These are phyloP conservation scores for Chorisops tibialis DNA, from an alignment of 2,888 invertebrate species.

Conservation along the genomic window DNA sequence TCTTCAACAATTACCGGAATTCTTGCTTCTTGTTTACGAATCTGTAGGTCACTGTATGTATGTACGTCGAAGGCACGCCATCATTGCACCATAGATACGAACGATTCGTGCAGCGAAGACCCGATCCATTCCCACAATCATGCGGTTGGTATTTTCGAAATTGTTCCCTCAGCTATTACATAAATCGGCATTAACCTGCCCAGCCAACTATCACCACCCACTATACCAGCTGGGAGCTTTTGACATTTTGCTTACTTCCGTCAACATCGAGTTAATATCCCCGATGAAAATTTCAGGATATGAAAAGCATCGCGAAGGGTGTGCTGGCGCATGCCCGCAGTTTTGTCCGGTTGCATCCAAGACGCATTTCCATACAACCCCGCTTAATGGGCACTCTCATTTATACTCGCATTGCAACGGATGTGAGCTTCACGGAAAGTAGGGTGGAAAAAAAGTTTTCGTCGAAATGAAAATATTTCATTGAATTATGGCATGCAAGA, in stretches of 20 bases:
- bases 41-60: too few species aligned
- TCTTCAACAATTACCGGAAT: too few species aligned
- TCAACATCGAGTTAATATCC: constrained; percentile 14
- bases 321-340: constrained; percentile 18
- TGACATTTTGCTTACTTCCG: constrained; percentile 14
- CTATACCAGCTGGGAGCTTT: constrained; percentile 21
- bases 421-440: not conserved
- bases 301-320: constrained; percentile 4
- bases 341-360: constrained; percentile 7
- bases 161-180: not conserved
- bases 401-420: not conserved
- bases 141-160: constrained; percentile 18
- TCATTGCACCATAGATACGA: too few species aligned
- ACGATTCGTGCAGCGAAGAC: constrained; percentile 1
- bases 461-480: not conserved
- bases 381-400: not conserved
- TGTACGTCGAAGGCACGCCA: too few species aligned
- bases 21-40: too few species aligned
- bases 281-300: not conserved
- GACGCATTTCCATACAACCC: constrained; percentile 5
- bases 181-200: constrained; percentile 9
- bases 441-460: not conserved
- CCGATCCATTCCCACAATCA: not conserved
- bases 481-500: not conserved
- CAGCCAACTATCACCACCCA: constrained; percentile 12